Conservation (phyloP, 1,140 invertebrate genomes). For the Zaprionus camerounensis region DNA sequence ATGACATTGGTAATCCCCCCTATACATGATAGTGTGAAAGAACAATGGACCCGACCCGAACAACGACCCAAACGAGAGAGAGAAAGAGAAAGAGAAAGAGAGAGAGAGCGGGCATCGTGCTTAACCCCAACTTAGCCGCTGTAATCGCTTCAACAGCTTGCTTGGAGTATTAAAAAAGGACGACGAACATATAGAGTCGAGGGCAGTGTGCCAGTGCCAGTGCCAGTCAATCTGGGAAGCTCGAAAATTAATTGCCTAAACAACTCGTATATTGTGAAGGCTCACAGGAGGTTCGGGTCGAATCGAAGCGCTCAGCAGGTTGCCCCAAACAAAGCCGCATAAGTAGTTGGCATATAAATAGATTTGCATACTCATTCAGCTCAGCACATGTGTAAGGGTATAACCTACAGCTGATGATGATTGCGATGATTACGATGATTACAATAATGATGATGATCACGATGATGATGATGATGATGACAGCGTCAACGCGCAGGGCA, state of each 20-base stretch:
- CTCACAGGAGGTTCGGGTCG: slow-evolving; percentile 10
- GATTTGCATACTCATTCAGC: slow-evolving; percentile 56
- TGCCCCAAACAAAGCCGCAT: slow-evolving; percentile 54
- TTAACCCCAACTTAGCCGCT: slow-evolving; percentile 55
- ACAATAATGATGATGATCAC: neutral
- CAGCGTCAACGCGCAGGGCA: slow-evolving; percentile 42
- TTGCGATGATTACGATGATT: neutral
- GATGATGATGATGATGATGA: slow-evolving; percentile 35
- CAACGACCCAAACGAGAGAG: slow-evolving; percentile 18
- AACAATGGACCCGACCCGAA: slow-evolving; percentile 32
- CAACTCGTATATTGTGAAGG: slow-evolving; percentile 36
- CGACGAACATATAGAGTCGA: neutral
- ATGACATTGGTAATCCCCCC: slow-evolving; percentile 54
- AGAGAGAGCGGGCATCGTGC: slow-evolving; percentile 20
- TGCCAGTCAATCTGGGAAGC: slow-evolving; percentile 53
- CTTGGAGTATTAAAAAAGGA: slow-evolving; percentile 24
- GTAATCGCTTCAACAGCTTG: slow-evolving; percentile 54
- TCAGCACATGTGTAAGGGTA: slow-evolving; percentile 25
- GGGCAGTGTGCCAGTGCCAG: slow-evolving; percentile 7
- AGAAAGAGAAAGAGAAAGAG: neutral
- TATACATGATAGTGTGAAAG: slow-evolving; percentile 44
- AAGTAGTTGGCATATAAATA: slow-evolving; percentile 67
- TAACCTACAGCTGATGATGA: slow-evolving; percentile 20
- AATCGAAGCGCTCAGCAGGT: slow-evolving; percentile 19
- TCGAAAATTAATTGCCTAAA: slow-evolving; percentile 66